Percentiles rank a stretch among this genome's conserved stretches.
Evolutionary conservation across 2,797 vertebrate genomes (phyloP).

Genomic region (Propithecus deckenii): DNA sequence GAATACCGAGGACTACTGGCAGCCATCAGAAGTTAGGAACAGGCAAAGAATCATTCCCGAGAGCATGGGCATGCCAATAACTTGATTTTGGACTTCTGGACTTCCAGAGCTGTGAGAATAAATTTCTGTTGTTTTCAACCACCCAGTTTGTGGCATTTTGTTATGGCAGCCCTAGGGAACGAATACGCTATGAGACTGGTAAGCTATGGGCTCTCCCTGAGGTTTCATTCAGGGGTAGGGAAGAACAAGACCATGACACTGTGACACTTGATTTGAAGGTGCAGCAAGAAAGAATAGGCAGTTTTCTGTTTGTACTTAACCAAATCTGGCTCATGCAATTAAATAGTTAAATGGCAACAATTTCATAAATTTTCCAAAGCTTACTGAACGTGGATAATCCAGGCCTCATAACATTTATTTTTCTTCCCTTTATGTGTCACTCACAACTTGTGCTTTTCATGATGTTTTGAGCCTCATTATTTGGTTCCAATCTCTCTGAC

Average conservation of each 20-base stretch:
- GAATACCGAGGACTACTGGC: neutral
- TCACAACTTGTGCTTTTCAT: neutral
- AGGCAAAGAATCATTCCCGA: neutral
- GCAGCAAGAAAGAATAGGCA: neutral
- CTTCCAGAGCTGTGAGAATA: neutral
- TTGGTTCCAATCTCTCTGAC: constrained; percentile 39
- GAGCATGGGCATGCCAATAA: neutral
- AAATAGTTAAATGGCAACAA: neutral
- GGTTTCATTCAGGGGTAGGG: neutral
- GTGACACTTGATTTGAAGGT: neutral
- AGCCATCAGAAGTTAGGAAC: neutral
- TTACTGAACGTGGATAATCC: neutral
- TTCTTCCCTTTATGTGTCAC: neutral
- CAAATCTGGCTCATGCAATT: neutral
- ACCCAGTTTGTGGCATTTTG: neutral
- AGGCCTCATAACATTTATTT: neutral
- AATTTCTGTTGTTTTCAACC: neutral
- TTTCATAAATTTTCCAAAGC: neutral
- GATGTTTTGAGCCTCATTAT: constrained; percentile 18
- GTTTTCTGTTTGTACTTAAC: neutral
- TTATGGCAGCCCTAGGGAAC: neutral
- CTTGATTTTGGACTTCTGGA: neutral
- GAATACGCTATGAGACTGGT: neutral
- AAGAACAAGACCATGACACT: neutral
- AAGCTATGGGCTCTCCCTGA: neutral